Evolutionary conservation across 2,113 vertebrate species (phyloP), one percentile per base, ranked within the genome.

Genomic region (Nothocercus julius): DNA sequence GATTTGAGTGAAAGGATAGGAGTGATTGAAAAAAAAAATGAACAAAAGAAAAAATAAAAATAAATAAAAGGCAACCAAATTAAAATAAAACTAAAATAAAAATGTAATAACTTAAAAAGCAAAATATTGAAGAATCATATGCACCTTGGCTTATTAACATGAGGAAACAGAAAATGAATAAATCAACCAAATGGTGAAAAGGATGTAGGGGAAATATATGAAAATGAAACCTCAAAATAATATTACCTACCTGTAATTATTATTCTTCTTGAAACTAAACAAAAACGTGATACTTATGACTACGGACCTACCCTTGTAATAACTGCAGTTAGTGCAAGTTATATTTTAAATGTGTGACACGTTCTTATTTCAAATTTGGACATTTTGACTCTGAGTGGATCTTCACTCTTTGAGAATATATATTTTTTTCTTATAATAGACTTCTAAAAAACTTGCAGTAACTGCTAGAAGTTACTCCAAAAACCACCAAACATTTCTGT

Each of bases 231-330:
- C 98, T 98, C 97, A 90, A 98, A 98, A 96, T 97, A 98, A 98
- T 90, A 95, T 97, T 98, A 99, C 99, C 98, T 99, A 99, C 99
- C 99, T 99, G 98, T 53, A 86, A 96, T 98, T 96, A 97, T 98
- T 95, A 97, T 95, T 97, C 97, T 97, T 97, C 98, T 97, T 96
- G 95, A 97, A 97, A 96, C 92, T 95, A 97, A 97, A 96, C 79
- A 96, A 97, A 87, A 98, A 96, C 15, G 28, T 96, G 92, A 93
- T 81, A 95, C 56, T 88, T 95, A 89, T 91, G 83, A 91, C 83
- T 97, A 97, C 54, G 62, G 54, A 89, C 59, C 72, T 95, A 93
- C 40, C 30, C 67, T 95, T 51, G 68, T 24, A 87, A 89, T 64
- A 59, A 47, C 40, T 79, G 77, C 92, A 96, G 96, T 97, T 94